Base-by-base conservation (phyloP, 2,113 vertebrate species). In the Eulemur macaco region DNA sequence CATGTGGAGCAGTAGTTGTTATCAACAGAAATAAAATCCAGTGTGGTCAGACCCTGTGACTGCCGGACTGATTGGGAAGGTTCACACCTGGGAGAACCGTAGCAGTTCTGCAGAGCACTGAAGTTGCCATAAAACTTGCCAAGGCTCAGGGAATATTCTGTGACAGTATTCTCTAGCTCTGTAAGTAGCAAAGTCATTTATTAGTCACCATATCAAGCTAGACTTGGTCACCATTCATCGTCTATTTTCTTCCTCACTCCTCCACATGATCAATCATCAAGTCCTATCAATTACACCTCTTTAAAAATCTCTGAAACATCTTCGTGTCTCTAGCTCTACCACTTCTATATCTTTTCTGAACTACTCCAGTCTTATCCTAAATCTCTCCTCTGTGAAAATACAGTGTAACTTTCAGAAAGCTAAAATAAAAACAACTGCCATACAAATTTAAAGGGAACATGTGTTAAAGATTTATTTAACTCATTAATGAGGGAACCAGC, bases 381-480 rank as follows among this genome's bases (percentile, higher is more conserved):
- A 37, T 64, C 82, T 76, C 50, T 73, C 77, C 63, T 71, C 64
- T 66, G 20, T 14, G 50, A 13, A 77, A 88, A 15, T 60, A 58
- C 10, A 47, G 15, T 74, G 50, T 31, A 34, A 90, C 78, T 95
- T 96, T 74, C 73, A 63, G 81, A 66, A 74, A 74, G 64, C 52
- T 96, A 81, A 94, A 95, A 84, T 80, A 77, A 96, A 95, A 92
- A 76, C 37, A 39, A 82, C 23, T 58, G 39, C 14, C 74, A 37
- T 14, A 54, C n/a, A 76, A 77, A 82, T 71, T 42, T 47, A 91
- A 94, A 84, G 29, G 60, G 94, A 95, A 60, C 60, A 68, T 68
- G 39, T 73, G 88, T 91, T 89, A 60, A 95, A 81, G 52, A 88
- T 90, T 82, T 80, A 92, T 63, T 93, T 88, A 94, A 92, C 56